Percentiles rank a stretch among this genome's conserved stretches.
Evolutionary conservation across 2,797 vertebrate species (phyloP).

Genomic region (Okamejei kenojei): DNA sequence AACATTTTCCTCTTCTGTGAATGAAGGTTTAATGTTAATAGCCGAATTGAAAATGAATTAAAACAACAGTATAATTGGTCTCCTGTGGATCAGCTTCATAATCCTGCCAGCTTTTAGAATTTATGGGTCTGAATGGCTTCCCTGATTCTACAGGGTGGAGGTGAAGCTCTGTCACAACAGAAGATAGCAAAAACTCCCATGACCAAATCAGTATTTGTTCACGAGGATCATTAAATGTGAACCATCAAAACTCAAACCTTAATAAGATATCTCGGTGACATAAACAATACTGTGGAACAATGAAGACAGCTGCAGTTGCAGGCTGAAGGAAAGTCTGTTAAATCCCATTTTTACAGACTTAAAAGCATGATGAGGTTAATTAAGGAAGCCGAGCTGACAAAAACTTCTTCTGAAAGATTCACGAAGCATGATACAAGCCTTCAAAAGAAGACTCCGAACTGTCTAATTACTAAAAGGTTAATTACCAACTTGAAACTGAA

Average conservation of each 20-base stretch:
- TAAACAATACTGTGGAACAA: neutral
- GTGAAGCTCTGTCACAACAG: neutral
- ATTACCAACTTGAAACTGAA: neutral
- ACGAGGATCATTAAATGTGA: neutral
- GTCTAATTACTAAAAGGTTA: slow-evolving; percentile 20
- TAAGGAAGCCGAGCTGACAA: neutral
- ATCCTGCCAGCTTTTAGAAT: neutral
- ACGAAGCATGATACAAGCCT: neutral
- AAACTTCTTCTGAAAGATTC: neutral
- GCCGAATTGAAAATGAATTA: neutral
- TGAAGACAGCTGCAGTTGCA: neutral
- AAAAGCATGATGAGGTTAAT: neutral
- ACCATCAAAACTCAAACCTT: neutral
- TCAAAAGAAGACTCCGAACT: neutral
- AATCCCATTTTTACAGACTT: slow-evolving; percentile 6
- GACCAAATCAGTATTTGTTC: neutral
- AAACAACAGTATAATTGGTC: neutral
- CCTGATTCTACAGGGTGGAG: neutral
- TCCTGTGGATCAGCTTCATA: neutral
- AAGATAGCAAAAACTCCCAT: neutral
- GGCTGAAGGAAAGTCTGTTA: neutral
- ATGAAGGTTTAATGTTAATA: neutral
- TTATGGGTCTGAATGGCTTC: neutral
- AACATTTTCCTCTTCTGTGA: neutral
- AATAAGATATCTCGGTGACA: neutral